Evolutionary conservation across 2,113 vertebrate genomes (phyloP).

Genomic region (Calypte anna): DNA sequence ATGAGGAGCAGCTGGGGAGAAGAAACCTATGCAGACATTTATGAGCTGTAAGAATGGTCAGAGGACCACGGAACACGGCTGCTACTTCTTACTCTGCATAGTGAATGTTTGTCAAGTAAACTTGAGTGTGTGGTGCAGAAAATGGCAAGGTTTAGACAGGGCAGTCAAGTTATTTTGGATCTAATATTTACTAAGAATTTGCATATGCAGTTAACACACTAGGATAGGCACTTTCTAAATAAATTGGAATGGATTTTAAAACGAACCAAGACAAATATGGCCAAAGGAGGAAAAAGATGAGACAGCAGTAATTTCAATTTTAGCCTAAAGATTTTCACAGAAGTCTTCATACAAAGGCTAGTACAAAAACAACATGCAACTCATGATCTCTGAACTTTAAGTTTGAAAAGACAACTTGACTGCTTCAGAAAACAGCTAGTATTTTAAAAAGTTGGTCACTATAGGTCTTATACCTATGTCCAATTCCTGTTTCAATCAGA

Average conservation of each 20-base stretch:
- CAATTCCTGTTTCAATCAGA: background rate
- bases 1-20: constrained; percentile 13
- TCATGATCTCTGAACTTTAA: background rate
- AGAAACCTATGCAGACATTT: background rate
- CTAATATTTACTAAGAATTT: background rate
- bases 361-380: background rate
- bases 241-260: constrained; percentile 11
- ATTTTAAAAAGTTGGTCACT: background rate
- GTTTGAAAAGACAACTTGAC: background rate
- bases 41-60: background rate
- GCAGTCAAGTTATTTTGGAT: constrained; percentile 20
- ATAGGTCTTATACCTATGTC: background rate
- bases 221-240: constrained; percentile 61
- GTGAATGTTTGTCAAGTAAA: constrained; percentile 20
- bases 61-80: background rate
- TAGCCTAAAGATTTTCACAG: background rate
- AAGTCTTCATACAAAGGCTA: background rate
- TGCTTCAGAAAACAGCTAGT: background rate
- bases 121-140: background rate
- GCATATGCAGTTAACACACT: constrained; percentile 13
- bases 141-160: background rate
- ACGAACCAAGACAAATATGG: background rate
- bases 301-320: background rate
- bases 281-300: background rate
- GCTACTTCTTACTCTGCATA: constrained; percentile 45